phyloP scores from a whole-genome alignment of 2,888 invertebrate species.

The Ephialtes manifestator region DNA sequence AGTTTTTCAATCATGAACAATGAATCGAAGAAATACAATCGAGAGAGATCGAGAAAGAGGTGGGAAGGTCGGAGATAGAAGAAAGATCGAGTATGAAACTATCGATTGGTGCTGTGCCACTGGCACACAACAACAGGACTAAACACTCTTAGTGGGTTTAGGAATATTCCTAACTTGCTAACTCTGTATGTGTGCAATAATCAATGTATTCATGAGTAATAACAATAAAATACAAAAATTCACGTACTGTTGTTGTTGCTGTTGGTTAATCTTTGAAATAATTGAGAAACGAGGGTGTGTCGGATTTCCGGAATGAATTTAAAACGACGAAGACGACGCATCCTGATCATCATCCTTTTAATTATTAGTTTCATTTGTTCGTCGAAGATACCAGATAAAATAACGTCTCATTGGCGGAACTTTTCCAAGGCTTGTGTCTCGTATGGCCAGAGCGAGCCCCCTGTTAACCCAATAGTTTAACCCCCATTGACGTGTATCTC shows the following conservation, averaged over 20 bases:
- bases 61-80: conserved; percentile 23
- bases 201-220: conserved; percentile 1
- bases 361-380: neutral
- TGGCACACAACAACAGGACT: conserved; percentile 2
- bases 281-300: neutral
- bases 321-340: neutral
- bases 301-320: neutral
- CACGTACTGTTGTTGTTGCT: neutral
- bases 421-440: conserved; percentile 31
- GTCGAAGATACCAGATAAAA: conserved; percentile 15
- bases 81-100: conserved; percentile 19
- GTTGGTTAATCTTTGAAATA: neutral
- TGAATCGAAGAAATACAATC: conserved; percentile 38
- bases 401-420: conserved; percentile 36
- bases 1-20: conserved; percentile 61
- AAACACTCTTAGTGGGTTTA: conserved; percentile 25
- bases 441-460: conserved; percentile 34
- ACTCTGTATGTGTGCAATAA: conserved; percentile 2
- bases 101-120: conserved; percentile 45
- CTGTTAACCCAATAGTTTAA: conserved; percentile 65
- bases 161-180: conserved; percentile 64
- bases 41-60: conserved; percentile 16
- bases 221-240: conserved; percentile 1
- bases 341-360: neutral
- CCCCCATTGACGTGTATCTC: conserved; percentile 52